phyloP scores from a whole-genome alignment of 2,888 invertebrate genomes.

The Xylophagus ater region DNA sequence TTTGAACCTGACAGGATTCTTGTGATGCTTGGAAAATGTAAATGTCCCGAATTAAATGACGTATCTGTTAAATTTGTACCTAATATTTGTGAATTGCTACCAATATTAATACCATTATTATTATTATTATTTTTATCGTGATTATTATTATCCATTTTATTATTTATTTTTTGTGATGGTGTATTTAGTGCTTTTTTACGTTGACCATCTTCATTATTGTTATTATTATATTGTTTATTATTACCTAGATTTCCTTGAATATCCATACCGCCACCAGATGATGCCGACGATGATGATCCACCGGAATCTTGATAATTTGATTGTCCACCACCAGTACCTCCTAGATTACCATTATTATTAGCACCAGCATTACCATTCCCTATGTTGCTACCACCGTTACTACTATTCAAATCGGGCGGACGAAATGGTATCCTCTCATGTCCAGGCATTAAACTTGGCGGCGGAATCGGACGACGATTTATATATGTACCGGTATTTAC shows the following conservation, averaged over 20 bases:
- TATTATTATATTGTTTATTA: not conserved
- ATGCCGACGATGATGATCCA: conserved; percentile 8
- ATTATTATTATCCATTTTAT: conserved; percentile 20
- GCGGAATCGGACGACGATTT: conserved; percentile 69
- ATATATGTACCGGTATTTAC: conserved; percentile 40
- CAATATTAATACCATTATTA: conserved; percentile 1
- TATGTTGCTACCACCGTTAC: conserved; percentile 8
- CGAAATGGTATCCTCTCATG: conserved; percentile 75
- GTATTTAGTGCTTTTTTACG: conserved; percentile 62
- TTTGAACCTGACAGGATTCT: conserved; percentile 77
- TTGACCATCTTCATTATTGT: conserved; percentile 11
- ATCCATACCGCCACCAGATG: conserved; percentile 3
- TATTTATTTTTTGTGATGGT: conserved; percentile 52
- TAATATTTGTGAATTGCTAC: too few species aligned
- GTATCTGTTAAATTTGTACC: too few species aligned
- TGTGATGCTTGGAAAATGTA: conserved; percentile 72
- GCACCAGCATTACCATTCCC: not conserved
- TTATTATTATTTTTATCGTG: conserved; percentile 12
- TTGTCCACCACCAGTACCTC: not conserved
- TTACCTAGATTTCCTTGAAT: not conserved
- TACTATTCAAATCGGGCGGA: conserved; percentile 41
- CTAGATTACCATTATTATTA: not conserved
- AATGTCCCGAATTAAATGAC: too few species aligned
- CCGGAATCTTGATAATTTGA: too few species aligned
- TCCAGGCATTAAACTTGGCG: conserved; percentile 68